phyloP scores from a whole-genome alignment of 2,888 invertebrate species.

The Campoplex nolae region DNA sequence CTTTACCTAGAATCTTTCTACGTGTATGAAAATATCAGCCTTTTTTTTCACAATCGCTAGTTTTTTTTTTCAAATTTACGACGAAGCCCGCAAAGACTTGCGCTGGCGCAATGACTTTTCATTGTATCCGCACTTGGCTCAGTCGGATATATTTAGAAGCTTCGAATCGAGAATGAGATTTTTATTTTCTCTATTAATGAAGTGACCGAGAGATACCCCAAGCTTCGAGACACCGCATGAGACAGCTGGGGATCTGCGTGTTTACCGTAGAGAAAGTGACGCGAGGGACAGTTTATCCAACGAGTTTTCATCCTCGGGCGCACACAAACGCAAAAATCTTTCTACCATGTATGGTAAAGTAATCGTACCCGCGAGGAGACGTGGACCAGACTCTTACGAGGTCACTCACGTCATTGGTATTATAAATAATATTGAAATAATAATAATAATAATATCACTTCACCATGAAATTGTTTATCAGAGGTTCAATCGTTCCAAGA shows the following conservation, averaged over 20 bases:
- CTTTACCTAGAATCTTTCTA: slow-evolving; percentile 27
- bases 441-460: background rate
- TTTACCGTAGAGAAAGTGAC: slow-evolving; percentile 71
- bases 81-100: background rate
- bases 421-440: slow-evolving; percentile 22
- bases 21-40: background rate
- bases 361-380: slow-evolving; percentile 24
- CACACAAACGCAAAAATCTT: slow-evolving; percentile 46
- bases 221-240: slow-evolving; percentile 13
- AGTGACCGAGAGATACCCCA: slow-evolving; percentile 37
- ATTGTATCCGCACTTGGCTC: background rate
- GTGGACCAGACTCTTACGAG: slow-evolving; percentile 41
- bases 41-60: background rate
- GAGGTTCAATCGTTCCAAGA: no score
- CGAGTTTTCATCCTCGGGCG: slow-evolving; percentile 37
- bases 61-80: background rate
- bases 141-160: slow-evolving; percentile 30
- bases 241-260: slow-evolving; percentile 42
- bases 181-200: slow-evolving; percentile 16
- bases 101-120: background rate
- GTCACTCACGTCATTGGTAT: slow-evolving; percentile 44
- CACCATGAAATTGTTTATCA: background rate
- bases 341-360: slow-evolving; percentile 63
- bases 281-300: slow-evolving; percentile 51
- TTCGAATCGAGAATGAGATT: background rate